Conservation (phyloP, 2,888 invertebrate species). For the Scotopteryx bipunctaria region DNA sequence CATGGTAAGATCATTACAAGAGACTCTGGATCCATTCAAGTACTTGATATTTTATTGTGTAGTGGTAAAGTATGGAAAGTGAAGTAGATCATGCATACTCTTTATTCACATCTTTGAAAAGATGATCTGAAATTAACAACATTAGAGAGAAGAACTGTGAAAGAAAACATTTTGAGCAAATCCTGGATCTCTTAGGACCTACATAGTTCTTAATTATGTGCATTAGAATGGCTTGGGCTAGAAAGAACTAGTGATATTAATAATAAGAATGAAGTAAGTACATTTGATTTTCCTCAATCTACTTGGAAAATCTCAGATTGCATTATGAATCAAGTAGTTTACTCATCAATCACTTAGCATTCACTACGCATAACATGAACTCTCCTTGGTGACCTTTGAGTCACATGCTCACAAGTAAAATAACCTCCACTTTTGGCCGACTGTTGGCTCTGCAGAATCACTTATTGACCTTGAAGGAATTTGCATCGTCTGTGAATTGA, state of each 20-base stretch:
- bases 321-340: background rate
- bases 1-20: no score
- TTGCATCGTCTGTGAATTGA: slow-evolving; percentile 39
- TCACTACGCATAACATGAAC: background rate
- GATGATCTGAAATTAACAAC: no score
- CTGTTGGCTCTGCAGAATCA: slow-evolving; percentile 37
- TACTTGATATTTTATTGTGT: no score
- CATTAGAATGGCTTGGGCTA: no score
- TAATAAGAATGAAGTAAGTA: background rate
- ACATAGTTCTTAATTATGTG: no score
- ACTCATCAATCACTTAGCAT: slow-evolving; percentile 12
- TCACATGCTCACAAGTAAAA: slow-evolving; percentile 37
- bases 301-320: background rate
- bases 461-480: slow-evolving; percentile 42
- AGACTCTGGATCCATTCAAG: no score
- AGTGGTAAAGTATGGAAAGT: no score
- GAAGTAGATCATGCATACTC: no score
- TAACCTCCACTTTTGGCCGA: slow-evolving; percentile 37
- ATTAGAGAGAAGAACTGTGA: no score
- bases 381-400: slow-evolving; percentile 21
- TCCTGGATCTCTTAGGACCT: no score
- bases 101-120: no score
- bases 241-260: background rate
- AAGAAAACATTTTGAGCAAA: no score
- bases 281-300: background rate